Evolutionary conservation across 53 echinoderm and acorn worm species (phyloP).

Genomic region (Henricia sp.): DNA sequence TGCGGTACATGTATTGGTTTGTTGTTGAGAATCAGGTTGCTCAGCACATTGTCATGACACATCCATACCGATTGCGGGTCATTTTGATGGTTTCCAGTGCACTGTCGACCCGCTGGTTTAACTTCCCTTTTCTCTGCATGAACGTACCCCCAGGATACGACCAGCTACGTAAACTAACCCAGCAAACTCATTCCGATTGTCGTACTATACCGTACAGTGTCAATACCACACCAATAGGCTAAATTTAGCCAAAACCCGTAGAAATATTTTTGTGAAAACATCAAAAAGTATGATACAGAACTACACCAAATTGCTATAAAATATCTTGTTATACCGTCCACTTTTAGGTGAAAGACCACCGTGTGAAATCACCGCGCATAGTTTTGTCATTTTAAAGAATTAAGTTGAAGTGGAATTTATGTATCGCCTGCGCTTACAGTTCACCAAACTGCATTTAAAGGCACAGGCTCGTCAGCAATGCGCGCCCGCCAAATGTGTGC

Average conservation of each 20-base stretch:
- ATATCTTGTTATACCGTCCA: too few relatives aligned
- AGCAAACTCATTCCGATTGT: not conserved
- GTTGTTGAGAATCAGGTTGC: not conserved
- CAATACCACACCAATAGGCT: not conserved
- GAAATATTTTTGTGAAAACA: not conserved
- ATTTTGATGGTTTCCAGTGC: slow-evolving; percentile 26
- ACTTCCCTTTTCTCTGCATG: slow-evolving; percentile 50
- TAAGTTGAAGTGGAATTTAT: too few relatives aligned
- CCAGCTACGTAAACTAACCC: slow-evolving; percentile 18
- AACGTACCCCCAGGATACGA: not conserved
- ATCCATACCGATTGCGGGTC: slow-evolving; percentile 11
- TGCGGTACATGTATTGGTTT: not conserved
- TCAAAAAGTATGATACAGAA: too few relatives aligned
- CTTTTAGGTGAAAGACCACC: too few relatives aligned
- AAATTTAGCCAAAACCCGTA: slow-evolving; percentile 4
- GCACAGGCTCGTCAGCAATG: too few relatives aligned
- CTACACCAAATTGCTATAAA: too few relatives aligned
- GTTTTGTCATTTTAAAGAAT: too few relatives aligned
- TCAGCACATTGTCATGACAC: not conserved
- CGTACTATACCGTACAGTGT: slow-evolving; percentile 4
- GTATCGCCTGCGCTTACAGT: too few relatives aligned
- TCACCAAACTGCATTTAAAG: too few relatives aligned
- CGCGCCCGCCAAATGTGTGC: too few relatives aligned
- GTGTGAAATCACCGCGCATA: too few relatives aligned
- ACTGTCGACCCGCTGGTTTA: slow-evolving; percentile 12